Base-by-base conservation (phyloP, 2,113 vertebrate species). In the Oncorhynchus nerka region DNA sequence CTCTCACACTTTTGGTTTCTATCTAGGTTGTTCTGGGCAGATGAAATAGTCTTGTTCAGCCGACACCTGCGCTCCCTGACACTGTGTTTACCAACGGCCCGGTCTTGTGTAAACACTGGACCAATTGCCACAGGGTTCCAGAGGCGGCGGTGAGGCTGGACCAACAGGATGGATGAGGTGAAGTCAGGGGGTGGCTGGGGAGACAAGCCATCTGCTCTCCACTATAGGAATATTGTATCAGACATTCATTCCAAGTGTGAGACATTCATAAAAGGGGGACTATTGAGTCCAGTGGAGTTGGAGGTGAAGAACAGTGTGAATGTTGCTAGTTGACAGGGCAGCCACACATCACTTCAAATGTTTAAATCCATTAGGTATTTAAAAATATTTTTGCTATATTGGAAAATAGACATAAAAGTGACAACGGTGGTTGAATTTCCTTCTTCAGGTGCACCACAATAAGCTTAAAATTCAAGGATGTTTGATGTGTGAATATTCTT, bases 131-230 rank as follows among this genome's bases (percentile, higher is more conserved):
- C 32, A 0, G 24, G 81, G 86, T 85, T 89, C 83, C 80, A 61
- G 65, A 64, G 70, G 77, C 70, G 81, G 74, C 70, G 1, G 30
- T 1, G 68, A 73, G 74, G 69, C 82, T 69, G 74, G 72, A 73
- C 73, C 24, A 66, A 75, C 75, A 83, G 78, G 88, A 87, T 84
- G 80, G 81, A 89, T 88, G 88, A 91, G 81, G 82, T 85, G 83
- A 81, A 75, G 73, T 76, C 22, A 6, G 30, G 68, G 66, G 76
- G 81, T 15, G 86, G 81, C 76, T 74, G 19, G 2, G 28, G 89
- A 91, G 75, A 78, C 72, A 82, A 75, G 78, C 65, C 92, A 93
- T 80, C 90, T 92, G 92, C 49, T 81, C 78, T 70, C 72, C 15
- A 13, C 51, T 19, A 55, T 55, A 70, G 32, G 20, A 19, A 30